Base-by-base conservation (phyloP, 2,888 invertebrate genomes). In the Tethea ocularis region DNA sequence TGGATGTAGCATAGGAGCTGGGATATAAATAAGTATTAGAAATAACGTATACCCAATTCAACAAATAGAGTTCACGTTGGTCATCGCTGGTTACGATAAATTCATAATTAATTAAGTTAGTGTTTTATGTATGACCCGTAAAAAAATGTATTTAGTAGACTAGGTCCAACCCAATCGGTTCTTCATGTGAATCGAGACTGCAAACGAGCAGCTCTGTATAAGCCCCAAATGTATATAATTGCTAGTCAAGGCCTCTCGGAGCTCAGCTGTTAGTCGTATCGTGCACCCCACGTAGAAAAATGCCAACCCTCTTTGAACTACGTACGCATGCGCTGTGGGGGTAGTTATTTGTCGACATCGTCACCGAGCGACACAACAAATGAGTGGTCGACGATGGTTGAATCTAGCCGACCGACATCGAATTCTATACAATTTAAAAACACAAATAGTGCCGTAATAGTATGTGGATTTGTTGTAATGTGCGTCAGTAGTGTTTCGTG, bases 311-410 rank as follows among this genome's bases (percentile, higher is more conserved):
- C 88, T 79, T 76, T 80, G 82, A 82, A 84, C 54, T 86, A 81
- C 77, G 81, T 83, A 88, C 91, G 90, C 92, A 87, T 88, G 92
- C 91, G 91, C 87, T 82, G 73, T 85, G 77, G 87, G 29, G 87
- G 86, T 80, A 77, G 82, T 84, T 80, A 78, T 78, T 78, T 81
- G 80, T 79, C 78, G 75, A 75, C 80, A 78, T 79, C 75, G 75
- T 80, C 78, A 78, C 76, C 81, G 75, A 78, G 71, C 82, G 82
- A 76, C 82, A 82, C 77, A 80, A 79, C 81, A 72, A 72, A 81
- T 74, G 80, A 77, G 80, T 80, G 76, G 85, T 78, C 77, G 80
- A 87, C 86, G 84, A 89, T 89, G 90, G 83, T 79, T 78, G 79
- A 72, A 75, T 72, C 75, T 77, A 78, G 74, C 76, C 77, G 78